A percentile compares a stretch with the other conserved stretches of the same genome.
Evolutionary conservation across 2,888 invertebrate species (phyloP).

Genomic region (Rotaria macrura): DNA sequence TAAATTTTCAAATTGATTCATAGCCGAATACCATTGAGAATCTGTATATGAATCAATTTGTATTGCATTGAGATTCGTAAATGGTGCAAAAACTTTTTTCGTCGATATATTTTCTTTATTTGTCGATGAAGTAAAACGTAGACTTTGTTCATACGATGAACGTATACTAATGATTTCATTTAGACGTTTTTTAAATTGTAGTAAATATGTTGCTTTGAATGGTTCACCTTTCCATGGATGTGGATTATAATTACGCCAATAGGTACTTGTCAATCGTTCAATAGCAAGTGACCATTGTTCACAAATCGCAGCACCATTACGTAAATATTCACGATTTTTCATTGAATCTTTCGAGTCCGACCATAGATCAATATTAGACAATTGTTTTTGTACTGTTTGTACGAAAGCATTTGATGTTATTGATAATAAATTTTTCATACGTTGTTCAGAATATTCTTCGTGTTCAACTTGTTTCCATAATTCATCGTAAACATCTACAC

Average conservation of each 20-base stretch:
- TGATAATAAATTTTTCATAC: conserved; percentile 76
- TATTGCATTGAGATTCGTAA: conserved; percentile 62
- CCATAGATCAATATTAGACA: conserved; percentile 57
- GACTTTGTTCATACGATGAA: conserved; percentile 62
- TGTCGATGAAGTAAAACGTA: background rate
- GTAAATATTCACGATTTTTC: conserved; percentile 47
- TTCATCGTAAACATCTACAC: conserved; percentile 58
- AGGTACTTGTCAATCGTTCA: conserved; percentile 70
- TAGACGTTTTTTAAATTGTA: conserved; percentile 59
- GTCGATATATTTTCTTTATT: conserved; percentile 16
- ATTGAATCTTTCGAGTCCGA: conserved; percentile 56
- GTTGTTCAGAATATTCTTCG: conserved; percentile 64
- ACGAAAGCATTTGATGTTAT: conserved; percentile 49
- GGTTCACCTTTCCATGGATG: conserved; percentile 74
- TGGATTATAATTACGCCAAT: conserved; percentile 78
- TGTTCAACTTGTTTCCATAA: conserved; percentile 69
- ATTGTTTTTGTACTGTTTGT: conserved; percentile 48
- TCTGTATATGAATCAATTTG: conserved; percentile 62
- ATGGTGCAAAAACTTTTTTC: conserved; percentile 58
- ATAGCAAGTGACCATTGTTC: conserved; percentile 72
- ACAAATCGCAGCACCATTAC: conserved; percentile 53
- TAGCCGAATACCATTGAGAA: conserved; percentile 61
- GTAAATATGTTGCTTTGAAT: conserved; percentile 57
- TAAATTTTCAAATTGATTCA: conserved; percentile 62
- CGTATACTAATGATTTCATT: conserved; percentile 64